phyloP scores from a whole-genome alignment of 2,797 vertebrate species.

The Rhincodon typus region DNA sequence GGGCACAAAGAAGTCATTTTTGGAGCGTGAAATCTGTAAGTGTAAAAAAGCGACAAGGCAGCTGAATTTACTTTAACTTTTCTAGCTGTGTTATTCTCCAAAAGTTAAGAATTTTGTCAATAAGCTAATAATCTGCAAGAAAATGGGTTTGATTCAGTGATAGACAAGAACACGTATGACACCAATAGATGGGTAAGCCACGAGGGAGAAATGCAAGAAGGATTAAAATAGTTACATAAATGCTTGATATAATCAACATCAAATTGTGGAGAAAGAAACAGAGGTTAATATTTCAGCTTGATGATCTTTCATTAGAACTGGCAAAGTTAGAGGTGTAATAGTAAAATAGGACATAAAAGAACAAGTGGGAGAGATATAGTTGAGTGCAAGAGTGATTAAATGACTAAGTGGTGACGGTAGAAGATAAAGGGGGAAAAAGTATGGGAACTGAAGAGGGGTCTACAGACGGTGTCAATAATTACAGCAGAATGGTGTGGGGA shows the following conservation, averaged over 20 bases:
- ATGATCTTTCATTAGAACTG: background rate
- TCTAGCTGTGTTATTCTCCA: too few relatives aligned
- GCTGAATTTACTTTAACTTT: background rate
- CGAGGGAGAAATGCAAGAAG: background rate
- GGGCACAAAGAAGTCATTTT: background rate
- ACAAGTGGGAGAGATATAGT: background rate
- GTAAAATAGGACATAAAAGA: background rate
- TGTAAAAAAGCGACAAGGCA: background rate
- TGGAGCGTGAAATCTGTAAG: background rate
- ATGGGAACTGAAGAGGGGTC: background rate
- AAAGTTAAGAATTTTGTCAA: too few relatives aligned
- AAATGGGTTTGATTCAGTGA: background rate
- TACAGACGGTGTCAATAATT: background rate
- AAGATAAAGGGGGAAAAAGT: background rate
- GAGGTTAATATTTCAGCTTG: background rate
- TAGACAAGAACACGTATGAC: background rate
- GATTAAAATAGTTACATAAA: background rate
- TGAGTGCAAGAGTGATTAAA: background rate
- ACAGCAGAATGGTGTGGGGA: background rate
- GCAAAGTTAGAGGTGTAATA: too few relatives aligned
- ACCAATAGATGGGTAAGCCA: background rate
- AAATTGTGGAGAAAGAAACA: background rate
- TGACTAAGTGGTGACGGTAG: background rate
- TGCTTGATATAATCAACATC: background rate
- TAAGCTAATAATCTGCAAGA: background rate